Conservation (phyloP, 1,140 invertebrate species). For the Zaprionus inermis region DNA sequence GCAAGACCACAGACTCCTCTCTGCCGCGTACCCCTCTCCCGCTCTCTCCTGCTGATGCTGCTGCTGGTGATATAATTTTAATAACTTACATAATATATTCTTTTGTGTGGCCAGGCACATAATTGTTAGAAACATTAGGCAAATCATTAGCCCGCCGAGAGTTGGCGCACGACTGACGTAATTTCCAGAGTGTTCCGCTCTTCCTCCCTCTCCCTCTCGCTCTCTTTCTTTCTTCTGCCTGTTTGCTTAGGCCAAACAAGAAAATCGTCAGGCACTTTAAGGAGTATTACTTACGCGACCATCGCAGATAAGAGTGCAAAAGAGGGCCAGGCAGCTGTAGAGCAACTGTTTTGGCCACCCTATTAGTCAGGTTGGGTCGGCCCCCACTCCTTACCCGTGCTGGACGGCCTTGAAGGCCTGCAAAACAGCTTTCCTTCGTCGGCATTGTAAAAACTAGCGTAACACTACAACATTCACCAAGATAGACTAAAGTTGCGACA, state of each 20-base stretch:
- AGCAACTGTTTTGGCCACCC: slow-evolving; percentile 28
- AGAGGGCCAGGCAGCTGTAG: slow-evolving; percentile 18
- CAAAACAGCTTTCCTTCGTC: slow-evolving; percentile 32
- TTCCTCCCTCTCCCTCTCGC: neutral
- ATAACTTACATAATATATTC: slow-evolving; percentile 82
- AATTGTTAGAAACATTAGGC: slow-evolving; percentile 81
- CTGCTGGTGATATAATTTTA: slow-evolving; percentile 80
- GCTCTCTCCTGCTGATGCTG: slow-evolving; percentile 1
- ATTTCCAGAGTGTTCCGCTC: slow-evolving; percentile 63
- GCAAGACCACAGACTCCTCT: slow-evolving; percentile 12
- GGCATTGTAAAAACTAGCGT: slow-evolving; percentile 5
- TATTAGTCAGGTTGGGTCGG: slow-evolving; percentile 6
- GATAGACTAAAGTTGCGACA: neutral
- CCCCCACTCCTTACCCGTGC: no score
- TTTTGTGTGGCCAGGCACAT: slow-evolving; percentile 77
- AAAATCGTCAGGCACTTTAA: slow-evolving; percentile 28
- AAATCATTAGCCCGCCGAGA: slow-evolving; percentile 70
- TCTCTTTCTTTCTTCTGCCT: slow-evolving; percentile 55
- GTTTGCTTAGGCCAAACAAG: slow-evolving; percentile 57
- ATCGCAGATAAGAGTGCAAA: slow-evolving; percentile 26
- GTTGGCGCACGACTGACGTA: slow-evolving; percentile 56
- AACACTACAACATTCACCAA: neutral
- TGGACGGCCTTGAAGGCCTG: slow-evolving; percentile 43
- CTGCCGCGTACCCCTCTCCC: slow-evolving; percentile 19
- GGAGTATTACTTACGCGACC: slow-evolving; percentile 40